A percentile compares a stretch with the other conserved stretches of the same genome.
These are phyloP conservation scores for Delphinus delphis DNA, from an alignment of 2,113 vertebrate species.

Conservation along the genomic window DNA sequence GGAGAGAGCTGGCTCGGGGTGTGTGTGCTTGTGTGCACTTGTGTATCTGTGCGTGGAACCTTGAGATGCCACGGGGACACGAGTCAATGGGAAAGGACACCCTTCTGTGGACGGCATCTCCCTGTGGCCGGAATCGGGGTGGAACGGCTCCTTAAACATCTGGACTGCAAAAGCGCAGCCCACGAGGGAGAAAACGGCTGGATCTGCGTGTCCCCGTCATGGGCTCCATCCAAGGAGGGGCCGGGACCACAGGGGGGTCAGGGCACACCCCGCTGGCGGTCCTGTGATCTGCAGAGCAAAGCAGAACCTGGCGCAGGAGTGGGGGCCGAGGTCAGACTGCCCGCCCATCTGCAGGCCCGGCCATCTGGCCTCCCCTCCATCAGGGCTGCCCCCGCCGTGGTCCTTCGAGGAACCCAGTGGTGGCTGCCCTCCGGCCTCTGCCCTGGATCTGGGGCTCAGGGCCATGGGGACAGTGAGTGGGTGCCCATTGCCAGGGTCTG, in stretches of 20 bases:
- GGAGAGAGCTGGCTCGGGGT: background rate
- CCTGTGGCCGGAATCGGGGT: too few relatives aligned
- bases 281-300: background rate
- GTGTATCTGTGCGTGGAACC: accelerated
- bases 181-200: background rate
- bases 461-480: background rate
- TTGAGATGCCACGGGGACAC: accelerated
- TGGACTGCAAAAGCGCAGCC: accelerated
- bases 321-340: too few relatives aligned
- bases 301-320: background rate
- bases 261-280: accelerated
- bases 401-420: background rate
- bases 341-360: too few relatives aligned
- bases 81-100: accelerated
- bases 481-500: background rate
- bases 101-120: background rate
- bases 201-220: accelerated
- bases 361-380: background rate
- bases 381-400: background rate
- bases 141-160: accelerated
- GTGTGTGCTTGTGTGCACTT: accelerated
- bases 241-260: background rate
- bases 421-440: background rate
- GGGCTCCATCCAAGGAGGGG: background rate
- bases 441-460: too few relatives aligned